These are phyloP conservation scores for Eulemur albifrons DNA, from an alignment of 2,797 vertebrate genomes.

Conservation along the genomic window DNA sequence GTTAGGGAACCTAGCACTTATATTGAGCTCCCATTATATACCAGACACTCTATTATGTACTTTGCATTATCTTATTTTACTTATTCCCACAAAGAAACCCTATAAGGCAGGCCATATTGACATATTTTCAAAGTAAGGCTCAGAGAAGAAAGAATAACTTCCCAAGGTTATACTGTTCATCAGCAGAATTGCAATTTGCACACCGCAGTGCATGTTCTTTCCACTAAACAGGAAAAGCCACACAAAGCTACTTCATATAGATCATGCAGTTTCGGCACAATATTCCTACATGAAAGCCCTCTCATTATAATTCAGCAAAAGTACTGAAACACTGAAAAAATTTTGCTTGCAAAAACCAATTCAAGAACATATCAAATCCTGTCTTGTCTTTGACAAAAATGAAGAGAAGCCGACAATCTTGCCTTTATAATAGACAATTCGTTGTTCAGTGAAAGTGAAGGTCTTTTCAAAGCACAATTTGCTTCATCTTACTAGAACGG, in stretches of 20 bases:
- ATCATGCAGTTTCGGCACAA: not conserved
- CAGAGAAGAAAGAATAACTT: constrained; percentile 31
- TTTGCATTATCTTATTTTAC: constrained; percentile 12
- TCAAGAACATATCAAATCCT: constrained; percentile 58
- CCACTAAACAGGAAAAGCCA: not conserved
- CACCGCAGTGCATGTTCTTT: not conserved
- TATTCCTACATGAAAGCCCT: not conserved
- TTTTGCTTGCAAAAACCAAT: constrained; percentile 37
- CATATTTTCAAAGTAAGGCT: not conserved
- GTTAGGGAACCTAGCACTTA: not conserved
- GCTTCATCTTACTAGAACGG: constrained; percentile 17
- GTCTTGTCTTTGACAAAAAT: constrained; percentile 4
- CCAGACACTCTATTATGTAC: not conserved
- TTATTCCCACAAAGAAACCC: not conserved
- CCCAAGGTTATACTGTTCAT: not conserved
- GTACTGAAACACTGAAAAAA: not conserved
- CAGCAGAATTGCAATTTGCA: not conserved
- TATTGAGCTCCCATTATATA: not conserved
- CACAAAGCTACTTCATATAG: not conserved
- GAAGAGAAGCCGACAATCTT: constrained; percentile 25
- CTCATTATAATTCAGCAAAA: constrained; percentile 56
- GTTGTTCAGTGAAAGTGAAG: constrained; percentile 46
- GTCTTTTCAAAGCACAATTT: constrained; percentile 47
- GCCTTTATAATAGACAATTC: constrained; percentile 40
- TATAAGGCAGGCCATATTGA: not conserved